phyloP scores from a whole-genome alignment of 2,888 invertebrate genomes.

The Tinea pellionella region DNA sequence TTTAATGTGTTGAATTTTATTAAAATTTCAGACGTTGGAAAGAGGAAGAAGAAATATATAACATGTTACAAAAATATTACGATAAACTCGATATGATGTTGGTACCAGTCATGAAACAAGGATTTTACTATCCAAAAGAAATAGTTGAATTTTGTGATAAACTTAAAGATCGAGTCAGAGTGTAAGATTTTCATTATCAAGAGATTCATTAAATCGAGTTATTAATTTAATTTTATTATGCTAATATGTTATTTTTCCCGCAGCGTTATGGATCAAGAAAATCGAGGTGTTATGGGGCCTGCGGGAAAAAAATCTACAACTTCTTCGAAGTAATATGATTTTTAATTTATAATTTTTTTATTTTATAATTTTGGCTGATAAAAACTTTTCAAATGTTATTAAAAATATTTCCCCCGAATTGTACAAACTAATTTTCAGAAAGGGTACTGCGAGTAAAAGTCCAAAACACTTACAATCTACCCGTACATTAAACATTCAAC shows the following conservation, averaged over 20 bases:
- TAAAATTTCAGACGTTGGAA: constrained; percentile 40
- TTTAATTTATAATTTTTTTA: background rate
- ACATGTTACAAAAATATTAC: constrained; percentile 48
- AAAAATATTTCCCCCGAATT: no score
- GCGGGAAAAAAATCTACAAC: background rate
- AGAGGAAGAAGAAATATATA: constrained; percentile 49
- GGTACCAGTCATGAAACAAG: constrained; percentile 44
- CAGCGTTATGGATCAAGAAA: constrained; percentile 37
- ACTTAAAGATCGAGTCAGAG: constrained; percentile 37
- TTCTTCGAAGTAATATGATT: background rate
- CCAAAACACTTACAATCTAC: background rate
- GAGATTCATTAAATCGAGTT: background rate
- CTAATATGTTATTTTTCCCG: background rate
- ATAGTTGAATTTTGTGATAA: constrained; percentile 35
- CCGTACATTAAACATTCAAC: constrained; percentile 36
- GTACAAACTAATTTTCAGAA: background rate
- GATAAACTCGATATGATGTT: constrained; percentile 55
- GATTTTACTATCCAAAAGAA: constrained; percentile 37
- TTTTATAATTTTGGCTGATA: background rate
- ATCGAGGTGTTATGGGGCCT: background rate
- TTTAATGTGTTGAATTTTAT: background rate
- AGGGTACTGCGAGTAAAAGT: background rate
- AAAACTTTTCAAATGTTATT: background rate
- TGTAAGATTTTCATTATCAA: constrained; percentile 31
- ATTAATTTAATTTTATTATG: constrained; percentile 11